Evolutionary conservation across 1,140 invertebrate genomes (phyloP), one percentile per base, ranked within the genome.

Genomic region (Aphaenogaster rudis): DNA sequence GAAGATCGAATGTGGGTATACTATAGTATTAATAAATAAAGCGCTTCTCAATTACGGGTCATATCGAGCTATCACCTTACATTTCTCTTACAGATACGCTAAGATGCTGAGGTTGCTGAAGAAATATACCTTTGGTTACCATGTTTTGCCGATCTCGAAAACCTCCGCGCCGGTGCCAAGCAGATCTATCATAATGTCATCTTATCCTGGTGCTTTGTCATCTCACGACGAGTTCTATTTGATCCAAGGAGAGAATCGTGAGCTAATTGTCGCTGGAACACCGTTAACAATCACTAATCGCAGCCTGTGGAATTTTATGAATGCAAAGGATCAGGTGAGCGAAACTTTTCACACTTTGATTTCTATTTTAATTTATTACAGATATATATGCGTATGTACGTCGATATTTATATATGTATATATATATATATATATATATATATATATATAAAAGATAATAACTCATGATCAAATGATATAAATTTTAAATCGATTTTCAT

Each of bases 51-150:
- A 48, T 84, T 9, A 71, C 5, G 8, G 2, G 0, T n/a, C 5
- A n/a, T 54, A 13, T 45, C 1, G 6, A 59, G 1, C 33, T 36
- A 42, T 59, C 0, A 17, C 74, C n/a, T 45, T 50, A 21, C 36
- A 64, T 76, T 74, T 69, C 39, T 86, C 92, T 93, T 92, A 4
- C 86, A 97, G 97, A 79, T 99, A 98, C 92, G 96, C 97, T 36
- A 97, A 97, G 89, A 99, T 99, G 98, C 95, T 99, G 69, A 96
- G 98, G 88, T 97, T 99, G 21, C 96, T 99, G 91, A 99, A 99
- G 94, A 97, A 97, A 85, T 99, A 99, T 95, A 97, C 97, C 90
- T 97, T 99, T 79, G 97, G 97, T 87, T 98, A 97, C 92, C 97
- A 97, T 87, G 92, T 96, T 42, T 96, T 96, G 52, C 96, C 96